phyloP scores from a whole-genome alignment of 2,113 vertebrate genomes.

The Pungitius pungitius region DNA sequence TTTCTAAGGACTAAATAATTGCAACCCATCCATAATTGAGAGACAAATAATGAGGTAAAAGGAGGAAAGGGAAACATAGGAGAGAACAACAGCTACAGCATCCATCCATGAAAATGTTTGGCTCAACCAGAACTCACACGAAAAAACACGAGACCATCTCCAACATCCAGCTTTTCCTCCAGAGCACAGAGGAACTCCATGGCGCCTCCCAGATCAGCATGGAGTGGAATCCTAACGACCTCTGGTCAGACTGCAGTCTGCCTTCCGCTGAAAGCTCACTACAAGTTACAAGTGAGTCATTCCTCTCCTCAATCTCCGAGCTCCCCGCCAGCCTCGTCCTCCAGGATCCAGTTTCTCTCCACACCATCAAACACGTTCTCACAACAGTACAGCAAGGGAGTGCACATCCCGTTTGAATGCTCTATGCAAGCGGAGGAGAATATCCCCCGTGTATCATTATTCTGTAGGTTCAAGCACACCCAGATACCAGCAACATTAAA shows the following conservation, averaged over 20 bases:
- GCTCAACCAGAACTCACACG: slow-evolving; percentile 52
- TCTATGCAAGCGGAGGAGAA: background rate
- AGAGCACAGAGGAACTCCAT: slow-evolving; percentile 39
- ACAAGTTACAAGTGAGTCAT: slow-evolving; percentile 37
- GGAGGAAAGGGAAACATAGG: too few relatives aligned
- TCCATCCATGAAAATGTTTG: slow-evolving; percentile 37
- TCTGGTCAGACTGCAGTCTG: slow-evolving; percentile 40
- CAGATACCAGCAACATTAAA: background rate
- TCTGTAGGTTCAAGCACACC: background rate
- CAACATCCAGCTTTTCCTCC: slow-evolving; percentile 42
- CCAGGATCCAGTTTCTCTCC: slow-evolving; percentile 23
- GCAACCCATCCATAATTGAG: background rate
- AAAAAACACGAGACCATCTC: slow-evolving; percentile 53
- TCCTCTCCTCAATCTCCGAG: slow-evolving; percentile 28
- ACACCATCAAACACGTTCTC: slow-evolving; percentile 26
- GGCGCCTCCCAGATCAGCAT: slow-evolving; percentile 43
- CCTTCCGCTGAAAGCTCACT: slow-evolving; percentile 44
- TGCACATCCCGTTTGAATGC: background rate
- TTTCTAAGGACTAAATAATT: background rate
- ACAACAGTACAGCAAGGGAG: background rate
- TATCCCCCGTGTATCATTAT: background rate
- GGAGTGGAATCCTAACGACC: slow-evolving; percentile 57
- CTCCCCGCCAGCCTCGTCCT: slow-evolving; percentile 22
- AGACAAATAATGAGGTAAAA: too few relatives aligned
- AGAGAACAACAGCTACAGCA: too few relatives aligned